Conservation (phyloP, 64 coral and sea anemone species). For the Montipora cactus region DNA sequence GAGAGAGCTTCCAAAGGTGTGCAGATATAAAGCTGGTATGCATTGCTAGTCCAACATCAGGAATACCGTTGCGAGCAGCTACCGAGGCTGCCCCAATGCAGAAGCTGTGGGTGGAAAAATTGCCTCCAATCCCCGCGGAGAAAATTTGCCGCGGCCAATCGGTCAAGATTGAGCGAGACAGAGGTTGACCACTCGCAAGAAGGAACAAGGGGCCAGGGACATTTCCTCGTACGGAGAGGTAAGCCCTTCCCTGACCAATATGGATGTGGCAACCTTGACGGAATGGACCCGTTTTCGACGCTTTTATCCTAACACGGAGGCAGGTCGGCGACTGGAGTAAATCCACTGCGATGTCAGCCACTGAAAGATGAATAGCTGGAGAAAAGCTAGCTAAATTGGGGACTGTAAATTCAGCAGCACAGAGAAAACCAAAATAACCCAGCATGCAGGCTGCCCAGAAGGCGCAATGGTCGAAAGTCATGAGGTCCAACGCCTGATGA, state of each 20-base stretch:
- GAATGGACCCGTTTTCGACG: conserved; percentile 62
- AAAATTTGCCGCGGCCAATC: conserved; percentile 37
- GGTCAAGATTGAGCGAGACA: not conserved
- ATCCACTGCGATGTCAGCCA: conserved; percentile 45
- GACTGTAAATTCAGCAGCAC: too few relatives aligned
- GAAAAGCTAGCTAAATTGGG: too few relatives aligned
- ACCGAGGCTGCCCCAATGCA: too few relatives aligned
- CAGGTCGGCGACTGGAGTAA: not conserved
- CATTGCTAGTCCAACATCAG: too few relatives aligned
- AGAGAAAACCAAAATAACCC: too few relatives aligned
- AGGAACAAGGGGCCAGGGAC: conserved; percentile 47
- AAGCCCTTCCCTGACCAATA: conserved; percentile 32
- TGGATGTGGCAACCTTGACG: conserved; percentile 27
- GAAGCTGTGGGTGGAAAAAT: too few relatives aligned
- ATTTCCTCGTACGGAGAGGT: conserved; percentile 1
- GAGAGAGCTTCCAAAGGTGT: too few relatives aligned
- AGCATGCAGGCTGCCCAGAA: too few relatives aligned
- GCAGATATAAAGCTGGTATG: too few relatives aligned
- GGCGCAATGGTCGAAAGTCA: not conserved
- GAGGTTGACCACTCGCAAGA: not conserved
- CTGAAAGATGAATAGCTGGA: not conserved
- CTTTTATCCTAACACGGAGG: conserved; percentile 41
- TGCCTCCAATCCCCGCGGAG: not conserved
- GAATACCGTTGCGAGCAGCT: too few relatives aligned
- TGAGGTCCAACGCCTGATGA: conserved; percentile 5